phyloP scores from a whole-genome alignment of 2,113 vertebrate genomes.

The Myiozetetes cayanensis region DNA sequence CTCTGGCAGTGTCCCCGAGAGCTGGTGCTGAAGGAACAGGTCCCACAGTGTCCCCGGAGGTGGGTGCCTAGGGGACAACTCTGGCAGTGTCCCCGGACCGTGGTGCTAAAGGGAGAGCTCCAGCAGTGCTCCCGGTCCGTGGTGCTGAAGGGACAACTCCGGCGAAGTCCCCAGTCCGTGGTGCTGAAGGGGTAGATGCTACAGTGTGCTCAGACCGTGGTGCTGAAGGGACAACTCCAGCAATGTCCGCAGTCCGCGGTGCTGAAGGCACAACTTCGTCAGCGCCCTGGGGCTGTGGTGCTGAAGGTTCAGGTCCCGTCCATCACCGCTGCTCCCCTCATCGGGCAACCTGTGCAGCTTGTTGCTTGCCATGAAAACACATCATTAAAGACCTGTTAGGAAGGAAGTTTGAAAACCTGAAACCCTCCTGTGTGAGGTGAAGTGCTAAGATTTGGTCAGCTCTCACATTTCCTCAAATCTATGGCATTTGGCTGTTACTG shows the following conservation, averaged over 20 bases:
- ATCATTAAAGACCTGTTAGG: not conserved
- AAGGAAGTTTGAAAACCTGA: not conserved
- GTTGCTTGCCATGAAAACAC: not conserved
- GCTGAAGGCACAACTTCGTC: not conserved
- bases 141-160: not conserved
- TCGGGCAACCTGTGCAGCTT: not conserved
- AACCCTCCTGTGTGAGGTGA: not conserved
- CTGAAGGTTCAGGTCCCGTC: not conserved
- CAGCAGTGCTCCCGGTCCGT: fast-evolving
- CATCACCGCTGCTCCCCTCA: fast-evolving
- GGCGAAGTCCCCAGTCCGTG: fast-evolving
- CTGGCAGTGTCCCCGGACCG: fast-evolving
- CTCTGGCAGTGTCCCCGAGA: fast-evolving
- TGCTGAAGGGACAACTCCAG: not conserved
- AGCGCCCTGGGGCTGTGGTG: not conserved
- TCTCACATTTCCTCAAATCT: not conserved
- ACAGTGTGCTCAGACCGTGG: too few species aligned
- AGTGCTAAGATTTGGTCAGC: not conserved
- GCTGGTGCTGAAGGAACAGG: not conserved
- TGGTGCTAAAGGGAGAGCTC: not conserved
- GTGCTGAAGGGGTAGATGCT: fast-evolving
- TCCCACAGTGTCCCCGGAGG: not conserved
- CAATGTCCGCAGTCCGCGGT: not conserved
- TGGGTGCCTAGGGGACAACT: not conserved
- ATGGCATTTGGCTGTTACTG: not conserved